Evolutionary conservation across 2,113 vertebrate genomes (phyloP).

Genomic region (Edolisoma coerulescens): DNA sequence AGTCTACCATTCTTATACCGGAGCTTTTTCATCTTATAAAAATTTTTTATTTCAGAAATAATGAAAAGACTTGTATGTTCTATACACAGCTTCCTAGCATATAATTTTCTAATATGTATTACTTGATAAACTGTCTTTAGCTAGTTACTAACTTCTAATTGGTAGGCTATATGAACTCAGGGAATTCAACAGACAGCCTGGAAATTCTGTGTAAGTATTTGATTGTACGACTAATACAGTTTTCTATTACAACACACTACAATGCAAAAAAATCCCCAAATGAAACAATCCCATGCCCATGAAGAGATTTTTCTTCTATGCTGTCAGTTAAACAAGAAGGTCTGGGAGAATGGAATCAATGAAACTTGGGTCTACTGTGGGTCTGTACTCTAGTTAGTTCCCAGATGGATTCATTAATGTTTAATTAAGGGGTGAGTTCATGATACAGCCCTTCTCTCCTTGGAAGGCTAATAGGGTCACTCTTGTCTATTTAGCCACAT

Average conservation of each 20-base stretch:
- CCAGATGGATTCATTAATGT: conserved; percentile 39
- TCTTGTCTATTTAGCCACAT: background rate
- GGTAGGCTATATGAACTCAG: background rate
- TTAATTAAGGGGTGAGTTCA: conserved; percentile 21
- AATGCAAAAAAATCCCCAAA: background rate
- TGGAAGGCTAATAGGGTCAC: conserved; percentile 35
- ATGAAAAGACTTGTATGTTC: background rate
- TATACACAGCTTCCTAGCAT: background rate
- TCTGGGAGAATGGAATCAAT: background rate
- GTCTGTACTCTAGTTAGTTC: background rate
- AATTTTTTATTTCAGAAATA: background rate
- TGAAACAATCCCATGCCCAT: background rate
- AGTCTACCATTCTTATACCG: background rate
- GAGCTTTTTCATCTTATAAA: background rate
- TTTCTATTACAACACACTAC: background rate
- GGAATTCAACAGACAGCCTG: background rate
- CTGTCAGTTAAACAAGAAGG: background rate
- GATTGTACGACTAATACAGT: background rate
- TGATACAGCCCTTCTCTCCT: conserved; percentile 8
- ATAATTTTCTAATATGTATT: background rate
- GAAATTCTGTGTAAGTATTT: background rate
- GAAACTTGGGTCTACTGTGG: background rate
- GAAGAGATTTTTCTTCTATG: background rate
- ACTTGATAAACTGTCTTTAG: background rate
- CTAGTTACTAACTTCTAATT: background rate